Evolutionary conservation across 2,888 invertebrate genomes (phyloP).

Genomic region (Tortrix viridana): DNA sequence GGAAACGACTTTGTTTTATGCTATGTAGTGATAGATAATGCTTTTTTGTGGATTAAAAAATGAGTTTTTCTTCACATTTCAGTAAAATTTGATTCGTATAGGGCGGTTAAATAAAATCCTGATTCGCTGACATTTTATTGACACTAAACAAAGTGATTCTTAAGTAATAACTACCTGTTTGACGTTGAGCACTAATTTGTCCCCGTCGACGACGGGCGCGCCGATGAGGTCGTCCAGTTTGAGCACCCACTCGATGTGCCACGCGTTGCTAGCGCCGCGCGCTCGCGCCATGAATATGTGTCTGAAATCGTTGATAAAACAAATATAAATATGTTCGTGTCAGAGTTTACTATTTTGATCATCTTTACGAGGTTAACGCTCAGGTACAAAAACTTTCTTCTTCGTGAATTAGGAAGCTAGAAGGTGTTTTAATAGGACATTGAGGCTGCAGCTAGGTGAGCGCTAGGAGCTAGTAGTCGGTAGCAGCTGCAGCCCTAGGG

Average conservation of each 20-base stretch:
- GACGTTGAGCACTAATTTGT: constrained; percentile 87
- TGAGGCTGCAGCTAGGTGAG: constrained; percentile 85
- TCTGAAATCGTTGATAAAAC: constrained; percentile 80
- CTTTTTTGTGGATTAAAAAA: no score
- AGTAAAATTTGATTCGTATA: no score
- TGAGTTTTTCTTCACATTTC: no score
- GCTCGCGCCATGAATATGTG: constrained; percentile 90
- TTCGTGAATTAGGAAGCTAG: no score
- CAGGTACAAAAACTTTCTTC: no score
- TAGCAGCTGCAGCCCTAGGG: constrained; percentile 86
- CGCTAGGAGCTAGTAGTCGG: constrained; percentile 74
- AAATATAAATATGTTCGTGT: no score
- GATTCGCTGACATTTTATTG: not conserved
- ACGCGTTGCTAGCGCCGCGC: constrained; percentile 86
- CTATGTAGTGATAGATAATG: no score
- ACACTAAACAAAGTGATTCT: constrained; percentile 5
- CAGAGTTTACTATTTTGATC: no score
- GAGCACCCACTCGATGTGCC: constrained; percentile 91
- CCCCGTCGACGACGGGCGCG: constrained; percentile 83
- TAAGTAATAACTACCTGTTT: constrained; percentile 85
- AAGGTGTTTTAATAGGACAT: no score
- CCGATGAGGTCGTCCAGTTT: constrained; percentile 89
- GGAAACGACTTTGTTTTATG: no score
- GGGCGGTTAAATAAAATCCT: no score
- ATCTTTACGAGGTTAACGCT: no score